Evolutionary conservation across 2,888 invertebrate genomes (phyloP).

Genomic region (Chymomyza procnemis): DNA sequence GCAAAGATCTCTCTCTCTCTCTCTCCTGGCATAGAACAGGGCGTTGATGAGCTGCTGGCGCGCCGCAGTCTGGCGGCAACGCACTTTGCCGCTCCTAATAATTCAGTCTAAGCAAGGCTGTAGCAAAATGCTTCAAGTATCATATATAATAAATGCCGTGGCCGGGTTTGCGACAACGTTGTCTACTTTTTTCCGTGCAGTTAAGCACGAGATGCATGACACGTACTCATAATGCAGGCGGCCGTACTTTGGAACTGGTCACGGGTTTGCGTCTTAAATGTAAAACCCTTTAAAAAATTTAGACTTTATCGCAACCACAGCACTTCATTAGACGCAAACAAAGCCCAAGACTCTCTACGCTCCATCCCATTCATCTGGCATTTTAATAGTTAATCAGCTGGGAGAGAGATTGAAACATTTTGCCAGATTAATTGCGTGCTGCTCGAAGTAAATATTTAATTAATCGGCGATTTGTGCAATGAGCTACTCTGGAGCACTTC

Average conservation of each 20-base stretch:
- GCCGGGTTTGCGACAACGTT: background rate
- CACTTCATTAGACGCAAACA: slow-evolving; percentile 62
- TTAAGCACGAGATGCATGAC: slow-evolving; percentile 75
- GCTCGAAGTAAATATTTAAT: slow-evolving; percentile 68
- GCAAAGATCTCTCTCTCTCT: too few relatives aligned
- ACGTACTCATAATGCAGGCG: slow-evolving; percentile 17
- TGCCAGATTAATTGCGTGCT: slow-evolving; percentile 57
- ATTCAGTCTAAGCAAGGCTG: slow-evolving; percentile 27
- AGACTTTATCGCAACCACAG: slow-evolving; percentile 33
- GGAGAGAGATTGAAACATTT: slow-evolving; percentile 30
- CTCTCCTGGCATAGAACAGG: slow-evolving; percentile 45
- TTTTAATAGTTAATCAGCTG: slow-evolving; percentile 39
- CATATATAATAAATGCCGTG: slow-evolving; percentile 55
- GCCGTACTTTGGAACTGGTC: background rate
- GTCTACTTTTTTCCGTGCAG: slow-evolving; percentile 74
- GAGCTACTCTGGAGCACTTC: slow-evolving; percentile 44
- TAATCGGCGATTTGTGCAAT: slow-evolving; percentile 74
- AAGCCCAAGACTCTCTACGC: slow-evolving; percentile 27
- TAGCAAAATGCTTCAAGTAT: slow-evolving; percentile 25
- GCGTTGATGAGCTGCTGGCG: slow-evolving; percentile 52
- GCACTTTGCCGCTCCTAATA: slow-evolving; percentile 34
- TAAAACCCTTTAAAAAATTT: slow-evolving; percentile 20
- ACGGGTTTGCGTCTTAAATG: background rate
- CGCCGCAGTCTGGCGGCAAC: slow-evolving; percentile 57
- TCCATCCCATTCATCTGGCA: slow-evolving; percentile 9